Percentiles rank a stretch among this genome's conserved stretches.
Conservation (phyloP, 2,113 vertebrate genomes). For the Phrynocephalus versicolor region DNA sequence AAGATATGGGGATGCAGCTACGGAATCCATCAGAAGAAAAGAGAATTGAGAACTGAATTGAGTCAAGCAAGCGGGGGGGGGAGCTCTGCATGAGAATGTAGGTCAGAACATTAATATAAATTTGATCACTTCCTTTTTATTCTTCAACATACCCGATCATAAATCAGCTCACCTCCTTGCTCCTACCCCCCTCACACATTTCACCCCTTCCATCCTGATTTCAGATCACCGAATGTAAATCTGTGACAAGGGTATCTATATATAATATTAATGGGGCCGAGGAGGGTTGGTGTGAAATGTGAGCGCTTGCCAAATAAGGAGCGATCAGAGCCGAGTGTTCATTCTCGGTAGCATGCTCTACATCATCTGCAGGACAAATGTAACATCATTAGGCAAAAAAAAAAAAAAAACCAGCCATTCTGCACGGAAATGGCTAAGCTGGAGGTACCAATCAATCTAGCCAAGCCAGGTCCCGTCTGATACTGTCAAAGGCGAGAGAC, state of each 20-base stretch:
- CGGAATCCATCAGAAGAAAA: slow-evolving; percentile 39
- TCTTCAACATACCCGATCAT: slow-evolving; percentile 85
- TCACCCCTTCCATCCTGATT: slow-evolving; percentile 82
- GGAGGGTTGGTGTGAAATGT: slow-evolving; percentile 82
- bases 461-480: slow-evolving; percentile 75
- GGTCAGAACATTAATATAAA: slow-evolving; percentile 85
- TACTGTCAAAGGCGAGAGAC: slow-evolving; percentile 79
- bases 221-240: slow-evolving; percentile 89
- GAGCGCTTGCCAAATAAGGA: slow-evolving; percentile 89
- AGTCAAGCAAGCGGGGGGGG: slow-evolving; percentile 14
- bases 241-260: slow-evolving; percentile 98
- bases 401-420: slow-evolving; percentile 85
- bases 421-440: slow-evolving; percentile 85
- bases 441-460: slow-evolving; percentile 92
- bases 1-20: neutral
- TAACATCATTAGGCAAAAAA: slow-evolving; percentile 91
- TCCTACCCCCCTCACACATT: slow-evolving; percentile 50
- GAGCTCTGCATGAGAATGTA: slow-evolving; percentile 68
- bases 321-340: slow-evolving; percentile 83
- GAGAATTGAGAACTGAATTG: slow-evolving; percentile 57
- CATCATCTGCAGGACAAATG: slow-evolving; percentile 92
- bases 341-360: slow-evolving; percentile 74
- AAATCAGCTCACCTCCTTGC: slow-evolving; percentile 81
- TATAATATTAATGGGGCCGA: slow-evolving; percentile 96
- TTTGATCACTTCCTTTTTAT: slow-evolving; percentile 85